Percentiles rank a stretch among this genome's conserved stretches.
Evolutionary conservation across 2,888 invertebrate genomes (phyloP).

Genomic region (Lasius platythorax): DNA sequence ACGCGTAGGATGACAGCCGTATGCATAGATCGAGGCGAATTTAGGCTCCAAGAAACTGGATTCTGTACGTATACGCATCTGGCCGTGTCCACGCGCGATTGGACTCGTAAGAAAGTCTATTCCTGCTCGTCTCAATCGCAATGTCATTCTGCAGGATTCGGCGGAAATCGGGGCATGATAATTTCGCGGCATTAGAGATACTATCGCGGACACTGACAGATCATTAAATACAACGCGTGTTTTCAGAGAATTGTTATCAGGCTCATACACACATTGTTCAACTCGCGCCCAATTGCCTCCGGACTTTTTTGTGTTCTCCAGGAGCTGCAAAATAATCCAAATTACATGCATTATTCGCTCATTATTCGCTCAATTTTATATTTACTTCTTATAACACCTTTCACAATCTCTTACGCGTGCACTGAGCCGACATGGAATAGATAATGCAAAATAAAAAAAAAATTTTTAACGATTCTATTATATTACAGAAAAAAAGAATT

Average conservation of each 20-base stretch:
- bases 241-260: conserved; percentile 91
- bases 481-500: neutral
- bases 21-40: conserved; percentile 94
- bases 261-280: conserved; percentile 92
- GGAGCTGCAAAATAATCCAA: conserved; percentile 71
- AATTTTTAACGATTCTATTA: neutral
- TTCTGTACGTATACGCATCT: conserved; percentile 92
- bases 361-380: neutral
- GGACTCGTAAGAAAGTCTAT: conserved; percentile 92
- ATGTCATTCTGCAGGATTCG: conserved; percentile 92
- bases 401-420: no score
- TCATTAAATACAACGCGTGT: conserved; percentile 93
- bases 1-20: conserved; percentile 90
- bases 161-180: conserved; percentile 79
- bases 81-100: conserved; percentile 89
- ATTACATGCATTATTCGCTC: neutral
- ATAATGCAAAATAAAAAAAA: neutral
- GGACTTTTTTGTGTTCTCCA: conserved; percentile 74
- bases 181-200: conserved; percentile 87
- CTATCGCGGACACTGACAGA: conserved; percentile 92
- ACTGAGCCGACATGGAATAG: no score
- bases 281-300: conserved; percentile 86
- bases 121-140: conserved; percentile 92
- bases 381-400: no score
- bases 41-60: conserved; percentile 95